Base-by-base conservation (phyloP, 2,888 invertebrate genomes). In the Andrena praecox region DNA sequence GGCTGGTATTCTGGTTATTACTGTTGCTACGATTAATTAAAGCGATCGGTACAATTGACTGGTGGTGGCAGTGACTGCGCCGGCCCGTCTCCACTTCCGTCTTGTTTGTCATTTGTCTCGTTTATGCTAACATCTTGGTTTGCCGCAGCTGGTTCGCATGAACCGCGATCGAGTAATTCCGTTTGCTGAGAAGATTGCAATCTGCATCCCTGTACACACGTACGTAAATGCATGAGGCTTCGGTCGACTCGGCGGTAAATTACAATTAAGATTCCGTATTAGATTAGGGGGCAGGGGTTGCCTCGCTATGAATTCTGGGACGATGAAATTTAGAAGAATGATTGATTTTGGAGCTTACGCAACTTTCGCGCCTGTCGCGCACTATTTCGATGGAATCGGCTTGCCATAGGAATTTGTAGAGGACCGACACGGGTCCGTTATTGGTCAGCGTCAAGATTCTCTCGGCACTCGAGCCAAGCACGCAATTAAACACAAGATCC, bases 401-500 rank as follows among this genome's bases (percentile, higher is more conserved):
- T 31, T 75, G 64, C 93, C 92, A 93, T 3, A 84, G 92, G 92
- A 95, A 94, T 72, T 91, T 92, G 87, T 94, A 96, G 20, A 91
- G 90, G 1, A 95, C 95, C 10, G 94, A 93, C 87, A 96, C 91
- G 2, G 95, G 95, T 68, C 95, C 94, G 86, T 94, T 93, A 90
- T 96, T 96, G 62, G 94, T 94, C 67, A 96, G 90, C 76, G 94
- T 94, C 42, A 96, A 89, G 78, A 93, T 93, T 81, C 93, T 90
- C 16, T 94, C 94, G 0, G 92, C 93, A 54, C 94, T 94, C 1
- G 94, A 94, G 71, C 95, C 94, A 81, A 94, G 91, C 42, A 96
- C 94, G 90, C 96, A 96, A 64, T 95, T 95, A 90, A 97, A 96
- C 91, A 96, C 95, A 3, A 96, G 92, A 80, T 93, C 92, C 16